phyloP scores from a whole-genome alignment of 2,797 vertebrate species.

The Bucorvus abyssinicus region DNA sequence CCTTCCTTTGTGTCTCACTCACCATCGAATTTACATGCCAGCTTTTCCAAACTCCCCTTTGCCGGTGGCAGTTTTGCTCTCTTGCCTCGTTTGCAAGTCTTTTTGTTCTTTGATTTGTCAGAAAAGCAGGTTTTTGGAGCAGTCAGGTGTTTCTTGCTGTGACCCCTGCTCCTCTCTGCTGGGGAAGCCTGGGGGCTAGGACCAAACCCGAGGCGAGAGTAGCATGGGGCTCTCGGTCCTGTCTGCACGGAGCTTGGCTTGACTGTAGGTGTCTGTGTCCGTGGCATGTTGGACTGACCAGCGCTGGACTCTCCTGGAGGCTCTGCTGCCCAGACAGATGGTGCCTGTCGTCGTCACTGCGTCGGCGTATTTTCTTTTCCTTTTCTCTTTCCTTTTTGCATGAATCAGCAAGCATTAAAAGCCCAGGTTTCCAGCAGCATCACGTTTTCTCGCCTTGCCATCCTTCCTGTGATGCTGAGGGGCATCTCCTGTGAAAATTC shows the following conservation, averaged over 20 bases:
- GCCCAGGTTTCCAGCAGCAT: not conserved
- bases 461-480: not conserved
- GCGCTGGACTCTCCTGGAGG: not conserved
- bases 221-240: not conserved
- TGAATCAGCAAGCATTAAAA: constrained; percentile 20
- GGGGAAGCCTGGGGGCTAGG: not conserved
- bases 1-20: not conserved
- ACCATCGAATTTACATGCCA: not conserved
- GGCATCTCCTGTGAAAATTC: not conserved
- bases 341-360: not conserved
- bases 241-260: not conserved
- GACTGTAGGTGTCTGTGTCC: not conserved
- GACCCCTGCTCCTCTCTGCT: not conserved
- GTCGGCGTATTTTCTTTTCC: not conserved
- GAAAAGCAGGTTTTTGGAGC: not conserved
- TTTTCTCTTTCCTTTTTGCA: not conserved
- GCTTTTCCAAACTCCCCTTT: not conserved
- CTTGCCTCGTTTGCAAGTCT: not conserved
- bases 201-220: not conserved
- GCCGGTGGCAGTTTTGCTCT: not conserved
- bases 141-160: not conserved
- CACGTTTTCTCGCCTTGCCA: not conserved
- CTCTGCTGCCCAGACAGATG: not conserved
- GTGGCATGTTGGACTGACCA: not conserved
- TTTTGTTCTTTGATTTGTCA: not conserved